phyloP scores from a whole-genome alignment of 1,140 invertebrate genomes.

The Vanessa tameamea region DNA sequence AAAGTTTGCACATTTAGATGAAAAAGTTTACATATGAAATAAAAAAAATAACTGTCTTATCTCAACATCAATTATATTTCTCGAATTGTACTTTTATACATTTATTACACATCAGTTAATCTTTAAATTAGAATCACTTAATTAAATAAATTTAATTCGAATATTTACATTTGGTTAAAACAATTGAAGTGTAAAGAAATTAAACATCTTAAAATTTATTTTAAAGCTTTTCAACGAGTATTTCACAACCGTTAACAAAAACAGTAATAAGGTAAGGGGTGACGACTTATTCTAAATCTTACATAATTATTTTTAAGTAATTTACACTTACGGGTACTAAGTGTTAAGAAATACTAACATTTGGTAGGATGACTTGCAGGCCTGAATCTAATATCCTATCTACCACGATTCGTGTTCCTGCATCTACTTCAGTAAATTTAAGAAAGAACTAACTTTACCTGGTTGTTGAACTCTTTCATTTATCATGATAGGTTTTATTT shows the following conservation, averaged over 20 bases:
- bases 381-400: too few species aligned
- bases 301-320: background rate
- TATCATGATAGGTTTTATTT: too few species aligned
- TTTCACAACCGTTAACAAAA: conserved; percentile 7
- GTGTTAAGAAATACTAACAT: too few species aligned
- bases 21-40: background rate
- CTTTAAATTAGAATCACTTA: background rate
- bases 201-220: background rate
- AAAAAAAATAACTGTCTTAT: background rate
- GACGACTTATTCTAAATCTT: background rate
- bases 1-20: background rate
- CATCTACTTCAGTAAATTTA: too few species aligned
- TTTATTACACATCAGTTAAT: background rate
- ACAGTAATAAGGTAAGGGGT: background rate
- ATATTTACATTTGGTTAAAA: background rate
- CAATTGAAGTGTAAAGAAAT: background rate
- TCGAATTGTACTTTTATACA: conserved; percentile 18
- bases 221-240: conserved; percentile 8
- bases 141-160: background rate
- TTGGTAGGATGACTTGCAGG: too few species aligned
- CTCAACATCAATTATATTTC: conserved; percentile 16
- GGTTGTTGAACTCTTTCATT: too few species aligned
- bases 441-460: too few species aligned
- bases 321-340: background rate
- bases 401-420: too few species aligned